Percentiles rank a stretch among this genome's conserved stretches.
Conservation (phyloP, 23 tunicate genomes). For the Styela plicata region DNA sequence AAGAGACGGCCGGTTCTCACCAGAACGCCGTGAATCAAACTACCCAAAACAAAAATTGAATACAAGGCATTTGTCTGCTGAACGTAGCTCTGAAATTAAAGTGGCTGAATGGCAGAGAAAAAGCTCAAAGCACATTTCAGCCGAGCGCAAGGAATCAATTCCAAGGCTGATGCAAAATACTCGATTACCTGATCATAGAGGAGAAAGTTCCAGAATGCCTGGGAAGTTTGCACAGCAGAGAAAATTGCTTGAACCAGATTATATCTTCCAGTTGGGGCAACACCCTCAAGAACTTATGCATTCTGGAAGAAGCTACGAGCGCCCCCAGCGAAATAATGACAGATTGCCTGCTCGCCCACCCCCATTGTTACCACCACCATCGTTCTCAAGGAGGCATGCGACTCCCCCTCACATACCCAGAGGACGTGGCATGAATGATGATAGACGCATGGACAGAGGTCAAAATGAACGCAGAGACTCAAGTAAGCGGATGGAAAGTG, state of each 20-base stretch:
- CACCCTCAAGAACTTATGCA: not conserved
- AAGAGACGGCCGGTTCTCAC: conserved; percentile 1
- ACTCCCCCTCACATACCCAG: not conserved
- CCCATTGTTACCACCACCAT: conserved; percentile 6
- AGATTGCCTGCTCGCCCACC: conserved; percentile 4
- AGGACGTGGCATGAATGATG: not conserved
- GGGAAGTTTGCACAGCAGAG: not conserved
- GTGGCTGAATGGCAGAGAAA: conserved; percentile 3
- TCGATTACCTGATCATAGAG: not conserved
- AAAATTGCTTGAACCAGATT: not conserved
- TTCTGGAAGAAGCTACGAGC: not conserved
- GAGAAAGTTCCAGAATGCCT: not conserved
- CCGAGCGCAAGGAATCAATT: not conserved
- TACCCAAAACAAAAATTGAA: not conserved
- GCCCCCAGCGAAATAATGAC: not conserved
- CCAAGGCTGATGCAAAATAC: conserved; percentile 12
- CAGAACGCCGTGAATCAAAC: not conserved
- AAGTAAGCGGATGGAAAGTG: not conserved
- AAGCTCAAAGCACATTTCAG: conserved; percentile 1
- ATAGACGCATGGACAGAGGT: not conserved
- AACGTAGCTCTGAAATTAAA: conserved; percentile 2
- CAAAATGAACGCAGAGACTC: conserved; percentile 8
- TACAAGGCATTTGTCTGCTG: conserved; percentile 10
- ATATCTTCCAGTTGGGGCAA: not conserved
- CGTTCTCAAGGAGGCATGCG: not conserved